Evolutionary conservation across 2,797 vertebrate species (phyloP).

Genomic region (Podargus strigoides): DNA sequence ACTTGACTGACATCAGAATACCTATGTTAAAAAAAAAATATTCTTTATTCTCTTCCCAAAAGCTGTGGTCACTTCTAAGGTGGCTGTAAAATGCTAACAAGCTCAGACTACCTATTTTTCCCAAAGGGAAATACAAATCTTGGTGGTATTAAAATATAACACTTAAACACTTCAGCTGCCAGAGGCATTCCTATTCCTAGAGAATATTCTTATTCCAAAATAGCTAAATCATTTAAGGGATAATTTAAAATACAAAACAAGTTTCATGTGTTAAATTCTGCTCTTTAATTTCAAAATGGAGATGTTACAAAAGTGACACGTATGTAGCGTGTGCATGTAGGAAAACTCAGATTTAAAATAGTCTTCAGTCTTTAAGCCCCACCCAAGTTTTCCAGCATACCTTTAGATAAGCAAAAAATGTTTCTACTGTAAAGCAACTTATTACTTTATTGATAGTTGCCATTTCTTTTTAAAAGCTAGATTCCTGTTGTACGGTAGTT

Average conservation of each 20-base stretch:
- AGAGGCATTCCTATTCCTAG: background rate
- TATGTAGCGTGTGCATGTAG: background rate
- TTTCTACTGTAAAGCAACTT: slow-evolving; percentile 36
- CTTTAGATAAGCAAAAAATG: slow-evolving; percentile 64
- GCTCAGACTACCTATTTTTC: background rate
- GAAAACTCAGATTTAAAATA: background rate
- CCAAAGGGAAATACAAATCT: background rate
- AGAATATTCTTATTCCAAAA: background rate
- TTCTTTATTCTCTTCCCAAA: background rate
- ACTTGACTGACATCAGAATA: background rate
- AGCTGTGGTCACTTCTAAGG: slow-evolving; percentile 44
- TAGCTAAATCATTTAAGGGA: background rate
- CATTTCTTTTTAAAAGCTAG: slow-evolving; percentile 70
- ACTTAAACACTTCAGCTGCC: background rate
- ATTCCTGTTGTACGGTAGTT: slow-evolving; percentile 71
- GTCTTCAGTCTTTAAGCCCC: background rate
- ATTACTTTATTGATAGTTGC: slow-evolving; percentile 61
- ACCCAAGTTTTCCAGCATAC: slow-evolving; percentile 52
- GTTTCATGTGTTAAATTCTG: background rate
- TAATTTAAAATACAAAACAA: background rate
- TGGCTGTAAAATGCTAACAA: slow-evolving; percentile 55
- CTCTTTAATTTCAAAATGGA: background rate
- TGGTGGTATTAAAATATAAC: background rate
- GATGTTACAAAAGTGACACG: background rate
- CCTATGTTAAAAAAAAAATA: slow-evolving; percentile 18